Percentiles rank a stretch among this genome's conserved stretches.
Evolutionary conservation across 1,140 invertebrate genomes (phyloP).

Genomic region (Copidosoma floridanum): DNA sequence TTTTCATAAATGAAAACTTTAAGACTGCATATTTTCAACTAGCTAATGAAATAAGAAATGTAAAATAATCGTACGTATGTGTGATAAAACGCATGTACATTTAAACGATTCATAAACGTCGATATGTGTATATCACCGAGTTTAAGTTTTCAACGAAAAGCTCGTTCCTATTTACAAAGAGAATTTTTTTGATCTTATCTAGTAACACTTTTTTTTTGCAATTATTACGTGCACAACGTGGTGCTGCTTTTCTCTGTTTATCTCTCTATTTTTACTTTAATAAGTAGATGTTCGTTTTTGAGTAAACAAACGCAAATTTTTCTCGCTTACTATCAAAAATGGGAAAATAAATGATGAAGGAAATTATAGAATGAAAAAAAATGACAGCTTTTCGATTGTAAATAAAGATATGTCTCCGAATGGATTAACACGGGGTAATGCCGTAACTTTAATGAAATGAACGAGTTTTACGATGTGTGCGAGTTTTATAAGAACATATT

Average conservation of each 20-base stretch:
- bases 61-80: no score
- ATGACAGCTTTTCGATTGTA: constrained; percentile 3
- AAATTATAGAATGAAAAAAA: neutral
- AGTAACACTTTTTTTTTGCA: neutral
- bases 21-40: no score
- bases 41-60: no score
- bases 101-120: no score
- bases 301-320: neutral
- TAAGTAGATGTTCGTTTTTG: neutral
- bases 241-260: no score
- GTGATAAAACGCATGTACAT: no score
- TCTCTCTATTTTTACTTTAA: no score
- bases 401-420: neutral
- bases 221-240: neutral
- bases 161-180: neutral
- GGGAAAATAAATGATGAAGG: neutral
- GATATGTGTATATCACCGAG: no score
- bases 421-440: neutral
- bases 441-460: neutral
- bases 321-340: neutral
- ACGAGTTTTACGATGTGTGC: no score
- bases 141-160: neutral
- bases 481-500: neutral
- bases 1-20: no score
- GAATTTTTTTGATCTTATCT: neutral